phyloP scores from a whole-genome alignment of 2,888 invertebrate species.

The Metallyticus violacea region DNA sequence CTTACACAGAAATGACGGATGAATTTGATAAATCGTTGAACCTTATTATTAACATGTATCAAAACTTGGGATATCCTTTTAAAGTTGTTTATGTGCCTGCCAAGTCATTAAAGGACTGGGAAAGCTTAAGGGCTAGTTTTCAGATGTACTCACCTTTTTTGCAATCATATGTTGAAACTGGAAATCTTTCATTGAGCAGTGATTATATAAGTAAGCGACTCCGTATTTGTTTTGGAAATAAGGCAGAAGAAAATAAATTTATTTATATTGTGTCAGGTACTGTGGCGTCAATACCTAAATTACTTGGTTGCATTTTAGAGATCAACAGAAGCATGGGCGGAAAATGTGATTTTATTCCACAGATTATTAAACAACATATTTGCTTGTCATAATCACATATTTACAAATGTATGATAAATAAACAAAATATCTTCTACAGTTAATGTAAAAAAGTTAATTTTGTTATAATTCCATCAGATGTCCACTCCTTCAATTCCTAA shows the following conservation, averaged over 20 bases:
- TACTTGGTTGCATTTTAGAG: constrained; percentile 73
- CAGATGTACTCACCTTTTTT: constrained; percentile 71
- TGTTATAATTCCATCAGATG: no score
- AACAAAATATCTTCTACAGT: not conserved
- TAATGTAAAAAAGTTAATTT: not conserved
- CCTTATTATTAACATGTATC: constrained; percentile 58
- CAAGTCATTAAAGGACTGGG: constrained; percentile 58
- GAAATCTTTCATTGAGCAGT: constrained; percentile 66
- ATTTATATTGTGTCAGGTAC: constrained; percentile 70
- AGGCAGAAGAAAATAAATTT: constrained; percentile 58
- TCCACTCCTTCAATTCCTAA: no score
- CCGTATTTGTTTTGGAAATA: constrained; percentile 60
- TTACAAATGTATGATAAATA: not conserved
- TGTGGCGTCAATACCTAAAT: constrained; percentile 67
- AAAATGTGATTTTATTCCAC: constrained; percentile 36
- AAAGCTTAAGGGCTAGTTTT: constrained; percentile 65
- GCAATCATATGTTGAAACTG: constrained; percentile 67
- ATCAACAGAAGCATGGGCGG: constrained; percentile 40
- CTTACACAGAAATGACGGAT: constrained; percentile 49
- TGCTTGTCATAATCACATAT: not conserved
- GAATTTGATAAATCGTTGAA: constrained; percentile 57
- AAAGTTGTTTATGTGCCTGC: constrained; percentile 62
- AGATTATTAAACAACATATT: not conserved
- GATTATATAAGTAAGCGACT: constrained; percentile 77
- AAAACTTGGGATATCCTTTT: constrained; percentile 64